Conservation (phyloP, 2,797 vertebrate species). For the Pipistrellus nathusii region DNA sequence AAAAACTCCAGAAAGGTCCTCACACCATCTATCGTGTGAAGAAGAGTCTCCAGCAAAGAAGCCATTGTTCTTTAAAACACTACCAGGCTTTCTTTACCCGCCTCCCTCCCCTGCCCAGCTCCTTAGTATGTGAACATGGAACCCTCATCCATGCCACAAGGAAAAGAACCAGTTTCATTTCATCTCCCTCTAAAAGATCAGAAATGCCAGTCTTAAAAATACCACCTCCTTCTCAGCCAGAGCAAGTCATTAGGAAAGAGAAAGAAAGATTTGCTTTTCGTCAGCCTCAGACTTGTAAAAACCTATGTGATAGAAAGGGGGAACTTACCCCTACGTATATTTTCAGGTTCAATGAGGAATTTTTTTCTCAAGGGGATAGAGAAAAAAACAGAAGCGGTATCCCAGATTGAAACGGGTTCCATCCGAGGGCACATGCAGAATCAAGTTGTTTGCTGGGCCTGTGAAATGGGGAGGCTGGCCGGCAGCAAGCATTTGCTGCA, state of each 20-base stretch:
- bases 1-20: background rate
- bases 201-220: conserved; percentile 17
- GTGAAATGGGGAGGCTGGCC: background rate
- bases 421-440: background rate
- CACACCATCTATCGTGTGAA: background rate
- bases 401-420: background rate
- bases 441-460: background rate
- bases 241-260: background rate
- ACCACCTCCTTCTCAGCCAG: background rate
- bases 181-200: conserved; percentile 16
- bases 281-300: background rate
- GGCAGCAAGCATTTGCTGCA: background rate
- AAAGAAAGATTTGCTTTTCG: background rate
- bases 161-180: conserved; percentile 40
- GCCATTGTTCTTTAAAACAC: conserved; percentile 29
- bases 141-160: background rate
- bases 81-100: background rate
- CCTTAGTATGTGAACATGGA: background rate
- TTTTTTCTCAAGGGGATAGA: conserved; percentile 49
- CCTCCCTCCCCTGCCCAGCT: background rate
- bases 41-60: background rate
- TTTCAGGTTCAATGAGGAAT: background rate
- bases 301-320: background rate
- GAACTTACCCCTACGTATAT: background rate
- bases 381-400: background rate